phyloP scores from a whole-genome alignment of 2,797 vertebrate genomes.

The Pseudochirops corinnae region DNA sequence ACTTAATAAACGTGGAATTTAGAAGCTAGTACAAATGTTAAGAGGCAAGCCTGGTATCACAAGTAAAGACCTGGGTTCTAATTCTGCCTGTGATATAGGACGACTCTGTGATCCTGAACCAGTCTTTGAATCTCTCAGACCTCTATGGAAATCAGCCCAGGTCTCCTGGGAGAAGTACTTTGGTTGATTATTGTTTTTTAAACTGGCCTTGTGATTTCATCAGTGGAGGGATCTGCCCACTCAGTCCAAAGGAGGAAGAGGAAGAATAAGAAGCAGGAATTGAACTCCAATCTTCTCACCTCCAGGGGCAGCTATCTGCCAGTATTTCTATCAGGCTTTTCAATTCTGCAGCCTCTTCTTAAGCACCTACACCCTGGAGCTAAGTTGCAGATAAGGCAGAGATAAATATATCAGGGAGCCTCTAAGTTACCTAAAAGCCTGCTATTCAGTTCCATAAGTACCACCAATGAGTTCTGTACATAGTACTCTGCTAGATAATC shows the following conservation, averaged over 20 bases:
- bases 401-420: neutral
- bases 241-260: neutral
- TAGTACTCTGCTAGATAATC: neutral
- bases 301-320: neutral
- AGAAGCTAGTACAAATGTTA: neutral
- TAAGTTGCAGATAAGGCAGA: neutral
- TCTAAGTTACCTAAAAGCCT: neutral
- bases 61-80: neutral
- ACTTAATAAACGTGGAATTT: neutral
- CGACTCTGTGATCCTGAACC: too few relatives aligned
- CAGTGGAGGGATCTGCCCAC: neutral
- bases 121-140: neutral
- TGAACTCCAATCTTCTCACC: neutral
- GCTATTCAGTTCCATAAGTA: neutral
- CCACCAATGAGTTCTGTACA: neutral
- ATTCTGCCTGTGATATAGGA: neutral
- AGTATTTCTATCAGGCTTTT: neutral
- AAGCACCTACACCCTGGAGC: too few relatives aligned
- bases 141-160: neutral
- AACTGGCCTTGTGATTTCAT: neutral
- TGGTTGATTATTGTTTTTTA: neutral
- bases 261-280: neutral
- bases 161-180: neutral
- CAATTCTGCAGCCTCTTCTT: neutral
- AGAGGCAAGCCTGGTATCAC: neutral